These are phyloP conservation scores for Phortica magna DNA, from an alignment of 2,888 invertebrate genomes.

Conservation along the genomic window DNA sequence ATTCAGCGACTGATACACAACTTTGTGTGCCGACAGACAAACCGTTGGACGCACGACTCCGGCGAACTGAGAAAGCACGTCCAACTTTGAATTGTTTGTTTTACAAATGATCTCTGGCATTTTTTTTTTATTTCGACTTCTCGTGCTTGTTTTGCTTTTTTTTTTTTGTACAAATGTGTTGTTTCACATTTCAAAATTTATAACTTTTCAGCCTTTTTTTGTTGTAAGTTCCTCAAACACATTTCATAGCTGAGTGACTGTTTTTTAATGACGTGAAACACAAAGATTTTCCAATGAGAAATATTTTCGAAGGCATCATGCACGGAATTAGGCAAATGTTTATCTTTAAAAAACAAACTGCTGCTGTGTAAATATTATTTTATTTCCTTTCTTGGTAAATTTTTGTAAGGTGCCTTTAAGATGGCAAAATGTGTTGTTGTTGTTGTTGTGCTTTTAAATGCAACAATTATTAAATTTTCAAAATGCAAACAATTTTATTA, in stretches of 20 bases:
- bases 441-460: constrained; percentile 56
- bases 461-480: constrained; percentile 64
- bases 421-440: neutral
- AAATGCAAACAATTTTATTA: constrained; percentile 61
- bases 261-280: neutral
- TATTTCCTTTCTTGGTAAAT: constrained; percentile 58
- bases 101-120: neutral
- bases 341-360: neutral
- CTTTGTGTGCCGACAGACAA: neutral
- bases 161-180: neutral
- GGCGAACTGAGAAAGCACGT: neutral
- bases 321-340: constrained; percentile 31
- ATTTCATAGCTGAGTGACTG: neutral
- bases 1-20: neutral
- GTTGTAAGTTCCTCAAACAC: neutral
- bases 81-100: constrained; percentile 12
- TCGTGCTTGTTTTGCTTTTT: too few species aligned
- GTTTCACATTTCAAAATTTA: constrained; percentile 11
- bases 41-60: neutral
- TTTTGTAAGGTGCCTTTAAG: neutral
- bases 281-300: neutral
- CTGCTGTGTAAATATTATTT: constrained; percentile 55
- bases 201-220: constrained; percentile 12
- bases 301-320: constrained; percentile 28
- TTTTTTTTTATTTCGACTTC: neutral